Base-by-base conservation (phyloP, 2,797 vertebrate species). In the Galaxias olidus region DNA sequence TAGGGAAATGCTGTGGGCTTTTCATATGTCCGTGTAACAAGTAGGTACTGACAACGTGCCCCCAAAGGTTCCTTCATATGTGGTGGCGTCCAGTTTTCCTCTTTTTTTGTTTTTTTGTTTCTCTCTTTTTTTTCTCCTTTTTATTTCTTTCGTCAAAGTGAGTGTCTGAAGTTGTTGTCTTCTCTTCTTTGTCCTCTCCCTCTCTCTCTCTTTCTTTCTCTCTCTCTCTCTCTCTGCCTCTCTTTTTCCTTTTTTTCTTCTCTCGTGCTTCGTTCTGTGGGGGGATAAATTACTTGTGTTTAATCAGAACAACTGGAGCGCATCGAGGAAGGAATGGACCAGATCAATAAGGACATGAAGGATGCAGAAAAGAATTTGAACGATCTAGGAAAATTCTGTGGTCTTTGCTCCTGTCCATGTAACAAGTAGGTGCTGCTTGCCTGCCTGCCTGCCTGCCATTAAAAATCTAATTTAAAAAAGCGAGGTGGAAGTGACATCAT, bases 311-410 rank as follows among this genome's bases (percentile, higher is more conserved):
- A 99, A 99, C 95, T 99, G 97, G 97, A 99, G 91, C 96, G 97
- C 95, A 99, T 99, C 96, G 97, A 99, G 93, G 97, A 99, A 93
- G 97, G 97, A 95, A 98, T 99, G 96, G 97, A 99, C 94, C 97
- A 99, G 96, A 99, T 99, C 96, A 99, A 99, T 98, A 98, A 99
- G 96, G 97, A 98, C 95, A 98, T 98, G 97, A 99, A 99, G 95
- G 97, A 99, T 96, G 97, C 97, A 96, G 97, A 99, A 98, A 99
- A 99, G 96, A 98, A 99, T 98, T 98, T 99, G 96, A 98, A 97
- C 95, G 96, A 99, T 95, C 97, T 99, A 97, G 97, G 97, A 95
- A 98, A 98, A 94, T 99, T 98, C 96, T 99, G 97, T 98, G 97
- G 97, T 95, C 97, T 99, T 94, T 98, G 97, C 95, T 96, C 96